These are phyloP conservation scores for Oscheius myriophilus DNA, from an alignment of 2,888 invertebrate genomes.

Conservation along the genomic window DNA sequence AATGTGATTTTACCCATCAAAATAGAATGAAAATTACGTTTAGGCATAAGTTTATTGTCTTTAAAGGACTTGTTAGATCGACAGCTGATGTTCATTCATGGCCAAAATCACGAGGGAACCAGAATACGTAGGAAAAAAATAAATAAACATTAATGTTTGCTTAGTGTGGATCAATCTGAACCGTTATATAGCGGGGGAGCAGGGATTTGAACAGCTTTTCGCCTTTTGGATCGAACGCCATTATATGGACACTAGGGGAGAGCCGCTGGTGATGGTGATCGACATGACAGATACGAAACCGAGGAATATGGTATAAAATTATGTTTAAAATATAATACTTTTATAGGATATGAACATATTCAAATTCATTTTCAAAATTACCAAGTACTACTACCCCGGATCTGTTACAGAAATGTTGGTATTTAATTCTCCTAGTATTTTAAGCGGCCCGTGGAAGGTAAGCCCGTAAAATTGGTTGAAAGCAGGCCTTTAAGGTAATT, in stretches of 20 bases:
- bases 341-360: slow-evolving; percentile 64
- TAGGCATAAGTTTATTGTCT: slow-evolving; percentile 59
- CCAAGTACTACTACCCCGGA: slow-evolving; percentile 66
- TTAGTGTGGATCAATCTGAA: slow-evolving; percentile 66
- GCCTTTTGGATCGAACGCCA: slow-evolving; percentile 68
- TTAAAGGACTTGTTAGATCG: slow-evolving; percentile 54
- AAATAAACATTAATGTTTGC: slow-evolving; percentile 26
- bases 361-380: slow-evolving; percentile 62
- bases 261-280: slow-evolving; percentile 56
- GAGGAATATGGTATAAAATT: slow-evolving; percentile 60
- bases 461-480: background rate
- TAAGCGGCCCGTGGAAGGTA: slow-evolving; percentile 65
- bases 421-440: slow-evolving; percentile 58
- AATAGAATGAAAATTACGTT: slow-evolving; percentile 2
- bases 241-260: slow-evolving; percentile 56
- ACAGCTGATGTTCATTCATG: slow-evolving; percentile 62
- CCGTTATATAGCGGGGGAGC: slow-evolving; percentile 50
- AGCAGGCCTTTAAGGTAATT: slow-evolving; percentile 44
- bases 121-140: background rate
- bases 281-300: slow-evolving; percentile 59
- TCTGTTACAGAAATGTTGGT: slow-evolving; percentile 55
- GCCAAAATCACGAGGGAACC: slow-evolving; percentile 53
- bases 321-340: slow-evolving; percentile 19
- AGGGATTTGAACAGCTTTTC: slow-evolving; percentile 56
- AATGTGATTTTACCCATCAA: slow-evolving; percentile 42